Evolutionary conservation across 2,113 vertebrate species (phyloP), one percentile per base, ranked within the genome.

Genomic region (Malaclemys terrapin): DNA sequence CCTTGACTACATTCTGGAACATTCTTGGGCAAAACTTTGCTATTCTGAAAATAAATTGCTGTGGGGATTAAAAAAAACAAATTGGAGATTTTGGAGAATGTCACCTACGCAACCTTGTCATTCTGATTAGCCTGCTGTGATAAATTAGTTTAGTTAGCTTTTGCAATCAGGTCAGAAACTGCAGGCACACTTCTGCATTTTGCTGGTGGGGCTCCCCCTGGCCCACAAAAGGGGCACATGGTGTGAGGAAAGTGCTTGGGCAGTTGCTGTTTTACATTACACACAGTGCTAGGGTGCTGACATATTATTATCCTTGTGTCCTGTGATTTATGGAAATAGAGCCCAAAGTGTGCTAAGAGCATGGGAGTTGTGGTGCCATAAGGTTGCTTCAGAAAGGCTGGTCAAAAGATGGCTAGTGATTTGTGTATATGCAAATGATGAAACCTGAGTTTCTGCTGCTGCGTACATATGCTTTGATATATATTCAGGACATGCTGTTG

Each of bases 81-180:
- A 98, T 84, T 95, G 84, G 97, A 97, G 97, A 97, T 98, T 99
- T 99, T 97, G 96, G 98, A 98, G 98, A 98, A 99, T 98, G 99
- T 99, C 99, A 99, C 98, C 98, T 98, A 97, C 95, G 97, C 98
- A 98, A 98, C 98, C 98, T 99, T 99, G 99, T 99, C 99, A 98
- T 98, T 98, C 98, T 98, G 98, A 98, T 98, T 98, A 99, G 98
- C 98, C 98, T 98, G 98, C 97, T 97, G 98, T 99, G 99, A 99
- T 99, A 99, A 99, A 99, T 99, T 99, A 99, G 98, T 98, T 98
- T 98, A 98, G 98, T 98, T 98, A 98, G 98, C 98, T 98, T 72
- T 98, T 98, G 98, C 98, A 98, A 97, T 98, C 98, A 97, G 99
- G 98, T 98, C 98, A 98, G 97, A 97, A 98, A 98, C 72, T 38